phyloP scores from a whole-genome alignment of 2,113 vertebrate species.

The Entelurus aequoreus region DNA sequence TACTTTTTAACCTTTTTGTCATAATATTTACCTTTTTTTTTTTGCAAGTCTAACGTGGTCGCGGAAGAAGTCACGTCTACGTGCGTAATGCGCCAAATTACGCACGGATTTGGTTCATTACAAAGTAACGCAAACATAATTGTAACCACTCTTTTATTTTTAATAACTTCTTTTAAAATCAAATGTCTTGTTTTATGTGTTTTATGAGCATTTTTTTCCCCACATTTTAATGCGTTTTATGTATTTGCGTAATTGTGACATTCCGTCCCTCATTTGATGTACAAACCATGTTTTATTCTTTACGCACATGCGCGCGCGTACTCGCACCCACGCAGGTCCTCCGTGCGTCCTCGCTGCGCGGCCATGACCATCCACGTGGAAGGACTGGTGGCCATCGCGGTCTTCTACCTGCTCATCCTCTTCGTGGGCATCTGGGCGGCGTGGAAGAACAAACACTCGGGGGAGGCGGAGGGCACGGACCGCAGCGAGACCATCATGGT shows the following conservation, averaged over 20 bases:
- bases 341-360: conserved; percentile 73
- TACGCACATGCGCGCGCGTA: background rate
- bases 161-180: too few relatives aligned
- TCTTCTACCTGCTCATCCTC: conserved; percentile 93
- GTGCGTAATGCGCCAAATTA: background rate
- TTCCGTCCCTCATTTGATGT: too few relatives aligned
- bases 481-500: conserved; percentile 96
- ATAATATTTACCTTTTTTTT: background rate
- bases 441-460: conserved; percentile 94
- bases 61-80: background rate
- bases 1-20: too few relatives aligned
- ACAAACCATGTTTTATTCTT: background rate
- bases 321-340: conserved; percentile 65
- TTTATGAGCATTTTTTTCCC: too few relatives aligned
- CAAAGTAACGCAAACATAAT: too few relatives aligned
- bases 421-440: conserved; percentile 97
- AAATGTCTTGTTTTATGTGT: too few relatives aligned
- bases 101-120: background rate
- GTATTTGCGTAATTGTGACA: too few relatives aligned
- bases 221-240: too few relatives aligned
- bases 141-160: too few relatives aligned
- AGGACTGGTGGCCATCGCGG: conserved; percentile 88
- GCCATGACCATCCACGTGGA: conserved; percentile 89
- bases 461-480: conserved; percentile 76
- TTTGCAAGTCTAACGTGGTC: background rate